Percentiles rank a stretch among this genome's conserved stretches.
These are phyloP conservation scores for Diaprepes abbreviatus DNA, from an alignment of 2,888 invertebrate species.

Conservation along the genomic window DNA sequence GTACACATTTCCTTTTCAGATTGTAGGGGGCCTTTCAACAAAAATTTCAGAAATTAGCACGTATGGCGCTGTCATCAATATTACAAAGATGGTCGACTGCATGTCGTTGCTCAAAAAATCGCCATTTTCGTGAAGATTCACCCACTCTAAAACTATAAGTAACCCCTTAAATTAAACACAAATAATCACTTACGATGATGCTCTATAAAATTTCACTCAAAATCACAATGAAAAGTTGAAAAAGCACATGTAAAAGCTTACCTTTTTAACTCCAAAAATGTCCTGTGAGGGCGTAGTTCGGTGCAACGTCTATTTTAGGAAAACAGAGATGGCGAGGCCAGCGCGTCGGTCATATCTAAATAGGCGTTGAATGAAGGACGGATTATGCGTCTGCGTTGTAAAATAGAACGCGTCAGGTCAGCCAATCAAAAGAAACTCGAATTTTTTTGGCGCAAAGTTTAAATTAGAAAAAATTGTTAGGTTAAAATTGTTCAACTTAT, in stretches of 20 bases:
- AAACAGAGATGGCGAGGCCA: constrained; percentile 70
- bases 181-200: not conserved
- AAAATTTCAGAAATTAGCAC: constrained; percentile 77
- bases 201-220: constrained; percentile 2
- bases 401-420: not conserved
- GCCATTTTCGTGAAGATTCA: constrained; percentile 45
- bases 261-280: constrained; percentile 69
- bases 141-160: not conserved
- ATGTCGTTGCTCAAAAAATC: constrained; percentile 57
- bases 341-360: constrained; percentile 54
- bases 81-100: constrained; percentile 49
- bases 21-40: constrained; percentile 76
- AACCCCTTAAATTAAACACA: not conserved
- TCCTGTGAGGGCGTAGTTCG: constrained; percentile 74
- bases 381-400: constrained; percentile 3
- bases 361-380: not conserved
- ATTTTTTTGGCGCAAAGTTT: not conserved
- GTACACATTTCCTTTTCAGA: constrained; percentile 53
- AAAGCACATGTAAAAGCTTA: constrained; percentile 45
- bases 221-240: not conserved
- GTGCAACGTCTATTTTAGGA: constrained; percentile 65
- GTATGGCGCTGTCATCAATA: constrained; percentile 77
- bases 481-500: too few relatives aligned
- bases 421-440: not conserved
- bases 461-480: not conserved